Base-by-base conservation (phyloP, 2,797 vertebrate genomes). In the Gadopsis marmoratus region DNA sequence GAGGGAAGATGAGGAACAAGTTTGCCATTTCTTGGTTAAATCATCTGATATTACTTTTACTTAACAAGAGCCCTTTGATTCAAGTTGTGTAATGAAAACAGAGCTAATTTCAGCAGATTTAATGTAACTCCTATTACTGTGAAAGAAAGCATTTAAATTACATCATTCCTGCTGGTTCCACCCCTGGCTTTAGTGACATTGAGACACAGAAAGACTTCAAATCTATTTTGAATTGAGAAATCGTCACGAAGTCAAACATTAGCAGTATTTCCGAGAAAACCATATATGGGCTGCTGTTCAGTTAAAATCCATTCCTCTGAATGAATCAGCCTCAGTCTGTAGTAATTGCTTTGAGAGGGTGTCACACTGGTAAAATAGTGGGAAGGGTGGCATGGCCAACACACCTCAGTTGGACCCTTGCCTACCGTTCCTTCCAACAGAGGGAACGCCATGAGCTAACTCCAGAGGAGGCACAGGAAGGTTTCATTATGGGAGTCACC, bases 401-500 rank as follows among this genome's bases (percentile, higher is more conserved):
- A 91, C 90, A 81, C 79, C 82, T 92, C 72, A 62, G 72, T 84
- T 66, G 68, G 76, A 94, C 88, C 88, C 83, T 88, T 89, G 87
- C 85, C 76, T 79, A 85, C 88, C 90, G 86, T 92, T 91, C 82
- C 83, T 76, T 81, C 84, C 86, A 85, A 79, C 88, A 81, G 83
- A 91, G 87, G 60, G 78, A 82, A 82, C 39, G 74, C 84, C 86
- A 91, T 95, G 93, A 94, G 91, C 90, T 95, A 93, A 95, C 84
- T 88, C 75, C 85, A 51, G 82, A 88, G 81, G 79, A 86, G 90
- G 93, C 78, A 90, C 92, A 92, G 89, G 89, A 88, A 90, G 89
- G 84, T 85, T 93, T 94, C 86, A 91, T 87, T 91, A 83, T 69
- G 79, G 85, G 89, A 89, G 88, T 94, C 90, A 84, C 91, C 89